Evolutionary conservation across 2,113 vertebrate species (phyloP).

Genomic region (Motacilla tschutschensis): DNA sequence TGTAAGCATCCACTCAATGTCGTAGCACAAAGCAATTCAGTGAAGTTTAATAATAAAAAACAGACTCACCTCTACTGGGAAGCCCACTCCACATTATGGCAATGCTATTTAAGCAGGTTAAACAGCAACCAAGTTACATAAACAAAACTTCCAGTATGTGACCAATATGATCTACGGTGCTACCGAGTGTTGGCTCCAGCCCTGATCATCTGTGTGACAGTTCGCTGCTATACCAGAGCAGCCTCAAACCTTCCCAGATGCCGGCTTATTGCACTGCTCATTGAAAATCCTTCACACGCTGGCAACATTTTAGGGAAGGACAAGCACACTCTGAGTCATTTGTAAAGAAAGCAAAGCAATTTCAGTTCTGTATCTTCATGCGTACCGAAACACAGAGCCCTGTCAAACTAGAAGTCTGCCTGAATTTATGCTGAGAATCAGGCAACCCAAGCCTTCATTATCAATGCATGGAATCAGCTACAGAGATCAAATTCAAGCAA

Average conservation of each 20-base stretch:
- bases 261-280: conserved; percentile 78
- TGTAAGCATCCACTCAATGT: conserved; percentile 24
- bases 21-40: conserved; percentile 31
- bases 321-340: conserved; percentile 81
- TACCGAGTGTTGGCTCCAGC: conserved; percentile 71
- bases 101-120: conserved; percentile 60
- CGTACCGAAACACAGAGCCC: conserved; percentile 66
- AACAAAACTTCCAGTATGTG: conserved; percentile 77
- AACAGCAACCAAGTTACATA: conserved; percentile 69
- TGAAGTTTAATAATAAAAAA: conserved; percentile 72
- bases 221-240: conserved; percentile 68
- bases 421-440: conserved; percentile 78
- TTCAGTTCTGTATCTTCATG: conserved; percentile 76
- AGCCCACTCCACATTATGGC: conserved; percentile 85
- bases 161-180: conserved; percentile 64
- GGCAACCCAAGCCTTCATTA: conserved; percentile 78
- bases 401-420: conserved; percentile 76
- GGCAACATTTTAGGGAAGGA: conserved; percentile 82
- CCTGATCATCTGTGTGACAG: conserved; percentile 76
- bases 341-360: conserved; percentile 83
- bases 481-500: conserved; percentile 77
- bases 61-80: conserved; percentile 82
- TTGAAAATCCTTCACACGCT: conserved; percentile 84
- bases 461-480: conserved; percentile 80
- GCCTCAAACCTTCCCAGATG: conserved; percentile 74